Base-by-base conservation (phyloP, 2,888 invertebrate species). In the Leucoma salicis region DNA sequence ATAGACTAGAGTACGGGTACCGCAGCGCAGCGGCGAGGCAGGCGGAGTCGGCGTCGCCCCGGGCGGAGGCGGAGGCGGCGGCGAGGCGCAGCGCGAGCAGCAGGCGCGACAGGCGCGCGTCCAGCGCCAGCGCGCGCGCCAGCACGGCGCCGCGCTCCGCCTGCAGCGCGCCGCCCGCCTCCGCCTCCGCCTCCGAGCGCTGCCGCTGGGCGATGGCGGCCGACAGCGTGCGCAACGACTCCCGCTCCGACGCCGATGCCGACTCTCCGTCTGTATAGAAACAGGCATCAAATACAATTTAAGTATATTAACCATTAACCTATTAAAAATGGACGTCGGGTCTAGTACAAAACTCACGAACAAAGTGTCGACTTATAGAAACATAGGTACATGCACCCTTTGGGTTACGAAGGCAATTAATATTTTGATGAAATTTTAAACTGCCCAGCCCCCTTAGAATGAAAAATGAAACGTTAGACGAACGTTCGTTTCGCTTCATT, bases 221-320 rank as follows among this genome's bases (percentile, higher is more conserved):
- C 0, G 95, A 94, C 6, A 96, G 82, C 74, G 94, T 95, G 63
- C 95, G 94, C 29, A 96, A 90, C 29, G 95, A 95, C 66, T 95
- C 95, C 56, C 92, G 91, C 58, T 90, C 89, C 5, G 86, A 85
- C 59, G 58, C 89, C 47, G 76, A 82, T 6, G 63, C 75, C 0
- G 78, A 80, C 44, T 79, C 74, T 15, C 69, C 63, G 11, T 77
- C 73, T 76, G 38, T 29, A 13, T 11, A n/a, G 8, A 27, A 27
- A 27, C 2, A 18, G n/a, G 3, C 18, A 18, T 18, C 18, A 18
- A n/a, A 18, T 18, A 18, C 18, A 18, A 18, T 18, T 18, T 5
- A 18, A 18, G 18, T 7, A n/a, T n/a, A n/a, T n/a, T n/a, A n/a
- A n/a, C n/a, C n/a, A n/a, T n/a, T n/a, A n/a, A n/a, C n/a, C n/a